Evolutionary conservation across 1,140 invertebrate species (phyloP).

Genomic region (Drosophila bipectinata): DNA sequence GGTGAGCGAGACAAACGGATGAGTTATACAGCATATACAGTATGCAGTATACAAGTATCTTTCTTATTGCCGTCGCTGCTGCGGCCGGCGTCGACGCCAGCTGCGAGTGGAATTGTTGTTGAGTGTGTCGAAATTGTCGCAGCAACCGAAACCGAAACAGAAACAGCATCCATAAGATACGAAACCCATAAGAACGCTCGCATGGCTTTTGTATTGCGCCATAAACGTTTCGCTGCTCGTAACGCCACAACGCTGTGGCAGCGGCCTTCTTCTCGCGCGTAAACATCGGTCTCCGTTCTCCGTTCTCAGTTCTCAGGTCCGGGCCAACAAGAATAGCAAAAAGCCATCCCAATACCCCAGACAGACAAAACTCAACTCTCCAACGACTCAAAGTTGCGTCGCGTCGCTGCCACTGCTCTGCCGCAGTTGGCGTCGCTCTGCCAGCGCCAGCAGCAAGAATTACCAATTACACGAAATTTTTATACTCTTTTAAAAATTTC

Average conservation of each 20-base stretch:
- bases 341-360: slow-evolving; percentile 23
- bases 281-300: slow-evolving; percentile 22
- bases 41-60: slow-evolving; percentile 38
- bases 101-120: not conserved
- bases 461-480: slow-evolving; percentile 84
- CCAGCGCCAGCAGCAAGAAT: slow-evolving; percentile 78
- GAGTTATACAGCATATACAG: not conserved
- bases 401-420: slow-evolving; percentile 29
- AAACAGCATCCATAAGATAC: not conserved
- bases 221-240: slow-evolving; percentile 84
- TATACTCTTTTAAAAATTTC: slow-evolving; percentile 84
- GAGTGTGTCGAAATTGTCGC: slow-evolving; percentile 62
- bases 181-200: slow-evolving; percentile 72
- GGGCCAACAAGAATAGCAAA: slow-evolving; percentile 21
- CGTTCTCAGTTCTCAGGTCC: not conserved
- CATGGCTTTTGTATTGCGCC: slow-evolving; percentile 84
- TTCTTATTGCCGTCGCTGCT: slow-evolving; percentile 68
- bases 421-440: slow-evolving; percentile 46
- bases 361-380: slow-evolving; percentile 68
- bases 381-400: slow-evolving; percentile 46
- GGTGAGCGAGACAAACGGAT: slow-evolving; percentile 60
- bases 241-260: slow-evolving; percentile 83
- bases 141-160: slow-evolving; percentile 7
- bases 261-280: slow-evolving; percentile 57
- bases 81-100: slow-evolving; percentile 37